Base-by-base conservation (phyloP, 1,140 invertebrate genomes). In the Caenorhabditis tropicalis region DNA sequence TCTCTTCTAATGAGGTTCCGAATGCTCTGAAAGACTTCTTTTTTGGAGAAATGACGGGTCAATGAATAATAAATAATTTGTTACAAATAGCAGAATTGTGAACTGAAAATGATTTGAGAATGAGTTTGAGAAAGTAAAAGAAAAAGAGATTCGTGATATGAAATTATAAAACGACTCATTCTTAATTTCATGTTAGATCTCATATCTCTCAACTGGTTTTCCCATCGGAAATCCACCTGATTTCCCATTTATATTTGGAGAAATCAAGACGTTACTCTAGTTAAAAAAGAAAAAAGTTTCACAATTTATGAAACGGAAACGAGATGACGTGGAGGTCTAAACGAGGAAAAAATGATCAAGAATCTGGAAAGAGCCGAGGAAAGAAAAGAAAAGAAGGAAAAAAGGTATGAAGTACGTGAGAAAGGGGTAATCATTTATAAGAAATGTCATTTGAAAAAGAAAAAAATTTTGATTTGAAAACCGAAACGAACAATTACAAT, bases 321-420 rank as follows among this genome's bases (percentile, higher is more conserved):
- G n/a, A 12, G 19, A 74, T 74, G 65, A 74, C 65, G 65, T 74
- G 65, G 65, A 74, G 65, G 65, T 43, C 65, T 43, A 31, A 70
- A 24, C 4, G 19, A 10, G 19, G 5, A 36, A 36, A 24, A n/a
- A 65, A 29, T 19, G 58, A 74, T 74, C 65, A 74, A 74, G 65
- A 74, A 74, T 74, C 65, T 74, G 65, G 15, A 5, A 58, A 58
- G 21, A 58, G 15, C n/a, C n/a, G n/a, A n/a, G n/a, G n/a, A n/a
- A n/a, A n/a, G 27, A 10, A 58, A 58, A 10, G 7, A 27, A 58
- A 58, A 58, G 24, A 24, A 5, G 19, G 15, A 7, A 36, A 65
- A n/a, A 36, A 3, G 31, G 31, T 46, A 6, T 19, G 36, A 74
- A 74, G 65, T 43, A n/a, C 36, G 21, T 39, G 65, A 43, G 65